Evolutionary conservation across 2,888 invertebrate species (phyloP).

Genomic region (Apodemia hepburni): DNA sequence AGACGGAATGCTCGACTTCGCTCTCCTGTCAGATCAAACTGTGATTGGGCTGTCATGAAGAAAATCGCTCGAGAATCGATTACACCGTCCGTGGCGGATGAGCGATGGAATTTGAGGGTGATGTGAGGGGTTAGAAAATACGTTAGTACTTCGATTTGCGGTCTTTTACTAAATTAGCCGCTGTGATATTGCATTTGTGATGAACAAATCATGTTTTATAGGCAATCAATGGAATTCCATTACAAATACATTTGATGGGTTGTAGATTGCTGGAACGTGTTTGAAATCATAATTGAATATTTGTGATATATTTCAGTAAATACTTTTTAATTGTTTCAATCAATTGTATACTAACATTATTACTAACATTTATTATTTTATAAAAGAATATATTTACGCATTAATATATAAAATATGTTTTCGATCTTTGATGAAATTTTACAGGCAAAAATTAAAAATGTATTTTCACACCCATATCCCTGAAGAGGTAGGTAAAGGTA

Average conservation of each 20-base stretch:
- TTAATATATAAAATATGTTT: no score
- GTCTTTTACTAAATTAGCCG: conserved; percentile 37
- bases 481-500: no score
- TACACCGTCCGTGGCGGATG: conserved; percentile 39
- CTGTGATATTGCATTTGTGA: conserved; percentile 31
- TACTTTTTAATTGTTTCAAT: no score
- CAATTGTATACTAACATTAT: no score
- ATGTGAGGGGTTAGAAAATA: conserved; percentile 37
- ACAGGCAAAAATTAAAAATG: no score
- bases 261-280: not conserved
- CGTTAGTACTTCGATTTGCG: conserved; percentile 36
- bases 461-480: no score
- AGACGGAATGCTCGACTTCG: conserved; percentile 17
- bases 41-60: conserved; percentile 64
- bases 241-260: not conserved
- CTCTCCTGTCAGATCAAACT: conserved; percentile 43
- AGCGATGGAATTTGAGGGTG: conserved; percentile 40
- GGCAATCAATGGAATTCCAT: conserved; percentile 15
- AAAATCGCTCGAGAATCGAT: conserved; percentile 47
- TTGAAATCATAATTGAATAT: not conserved
- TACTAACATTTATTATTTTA: no score
- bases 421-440: no score
- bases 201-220: conserved; percentile 14
- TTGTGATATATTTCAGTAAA: not conserved
- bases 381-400: no score